Evolutionary conservation across 2,888 invertebrate genomes (phyloP).

Genomic region (Eristalis intricaria): DNA sequence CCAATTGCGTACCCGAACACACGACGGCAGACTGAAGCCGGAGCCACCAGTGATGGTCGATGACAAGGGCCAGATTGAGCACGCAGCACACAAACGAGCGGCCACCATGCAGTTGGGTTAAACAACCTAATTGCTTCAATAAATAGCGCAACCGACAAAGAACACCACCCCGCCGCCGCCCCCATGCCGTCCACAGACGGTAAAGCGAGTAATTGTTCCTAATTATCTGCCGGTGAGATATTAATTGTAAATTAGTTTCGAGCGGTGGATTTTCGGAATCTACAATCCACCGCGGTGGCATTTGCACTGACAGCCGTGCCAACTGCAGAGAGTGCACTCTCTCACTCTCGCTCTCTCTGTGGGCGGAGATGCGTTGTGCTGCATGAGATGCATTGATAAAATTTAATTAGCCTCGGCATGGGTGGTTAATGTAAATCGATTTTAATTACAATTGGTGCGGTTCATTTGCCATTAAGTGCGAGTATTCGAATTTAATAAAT

Average conservation of each 20-base stretch:
- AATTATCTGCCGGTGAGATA: conserved; percentile 56
- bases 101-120: background rate
- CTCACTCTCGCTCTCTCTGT: too few relatives aligned
- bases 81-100: background rate
- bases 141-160: background rate
- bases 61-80: background rate
- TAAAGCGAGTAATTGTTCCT: conserved; percentile 42
- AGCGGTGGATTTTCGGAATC: conserved; percentile 28
- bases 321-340: background rate
- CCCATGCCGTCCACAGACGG: background rate
- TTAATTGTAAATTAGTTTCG: conserved; percentile 62
- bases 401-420: conserved; percentile 50
- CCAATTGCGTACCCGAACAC: background rate
- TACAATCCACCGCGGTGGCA: background rate
- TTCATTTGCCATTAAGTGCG: conserved; percentile 25
- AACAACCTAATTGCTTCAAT: background rate
- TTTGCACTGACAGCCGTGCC: background rate
- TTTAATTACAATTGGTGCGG: conserved; percentile 44
- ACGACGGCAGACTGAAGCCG: background rate
- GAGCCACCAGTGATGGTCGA: background rate
- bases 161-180: background rate
- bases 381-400: conserved; percentile 46
- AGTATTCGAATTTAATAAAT: conserved; percentile 34
- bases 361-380: background rate
- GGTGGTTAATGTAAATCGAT: conserved; percentile 50